Evolutionary conservation across 2,797 vertebrate species (phyloP).

Genomic region (Amazona ochrocephala): DNA sequence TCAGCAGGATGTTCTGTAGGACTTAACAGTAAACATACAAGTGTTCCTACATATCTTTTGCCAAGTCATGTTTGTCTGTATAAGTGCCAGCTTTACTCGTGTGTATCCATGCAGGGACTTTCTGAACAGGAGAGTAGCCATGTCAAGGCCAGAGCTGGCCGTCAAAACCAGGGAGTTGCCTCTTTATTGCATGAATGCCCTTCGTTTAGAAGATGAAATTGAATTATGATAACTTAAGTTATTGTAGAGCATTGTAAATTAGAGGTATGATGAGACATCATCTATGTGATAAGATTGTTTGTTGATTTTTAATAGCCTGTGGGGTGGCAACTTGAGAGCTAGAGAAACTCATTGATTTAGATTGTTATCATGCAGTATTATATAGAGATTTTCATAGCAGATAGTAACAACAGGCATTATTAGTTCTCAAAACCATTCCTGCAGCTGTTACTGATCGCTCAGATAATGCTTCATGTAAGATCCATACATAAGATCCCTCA

Average conservation of each 20-base stretch:
- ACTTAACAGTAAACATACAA: background rate
- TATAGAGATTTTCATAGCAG: background rate
- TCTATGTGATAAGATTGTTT: background rate
- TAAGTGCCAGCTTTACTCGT: background rate
- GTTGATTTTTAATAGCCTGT: background rate
- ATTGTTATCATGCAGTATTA: background rate
- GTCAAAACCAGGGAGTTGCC: background rate
- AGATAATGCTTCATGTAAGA: background rate
- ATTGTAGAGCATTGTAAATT: background rate
- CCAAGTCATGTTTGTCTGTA: background rate
- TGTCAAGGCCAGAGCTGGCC: background rate
- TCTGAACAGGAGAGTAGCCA: background rate
- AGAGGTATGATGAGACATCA: background rate
- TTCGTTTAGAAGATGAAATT: background rate
- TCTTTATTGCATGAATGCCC: background rate
- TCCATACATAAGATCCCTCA: background rate
- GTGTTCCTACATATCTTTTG: background rate
- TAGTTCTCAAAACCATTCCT: background rate
- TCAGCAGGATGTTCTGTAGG: background rate
- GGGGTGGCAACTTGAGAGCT: background rate
- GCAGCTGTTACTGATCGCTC: background rate
- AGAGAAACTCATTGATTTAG: background rate
- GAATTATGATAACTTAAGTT: background rate
- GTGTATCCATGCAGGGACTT: fast-evolving
- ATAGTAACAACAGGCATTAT: background rate